Evolutionary conservation across 2,113 vertebrate species (phyloP).

Genomic region (Mirza zaza): DNA sequence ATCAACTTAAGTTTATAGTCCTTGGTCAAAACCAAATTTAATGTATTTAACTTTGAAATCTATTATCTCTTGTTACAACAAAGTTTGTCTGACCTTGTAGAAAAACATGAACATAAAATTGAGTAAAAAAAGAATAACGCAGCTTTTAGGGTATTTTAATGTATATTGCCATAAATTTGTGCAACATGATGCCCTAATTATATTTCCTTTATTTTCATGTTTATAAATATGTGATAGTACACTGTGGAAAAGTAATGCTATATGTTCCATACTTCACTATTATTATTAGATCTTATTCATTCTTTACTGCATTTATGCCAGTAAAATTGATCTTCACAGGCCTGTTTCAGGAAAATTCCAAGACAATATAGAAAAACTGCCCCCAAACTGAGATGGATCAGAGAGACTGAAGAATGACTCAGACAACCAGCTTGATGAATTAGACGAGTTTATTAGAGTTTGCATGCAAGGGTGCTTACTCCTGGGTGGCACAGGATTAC

Average conservation of each 20-base stretch:
- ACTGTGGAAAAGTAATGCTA: not conserved
- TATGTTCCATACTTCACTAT: not conserved
- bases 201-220: not conserved
- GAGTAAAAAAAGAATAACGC: not conserved
- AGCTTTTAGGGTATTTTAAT: not conserved
- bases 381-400: too few relatives aligned
- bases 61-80: not conserved
- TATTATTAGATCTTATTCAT: not conserved
- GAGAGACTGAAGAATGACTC: too few relatives aligned
- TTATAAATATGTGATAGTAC: not conserved
- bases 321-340: not conserved
- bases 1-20: not conserved
- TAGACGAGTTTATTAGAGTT: too few relatives aligned
- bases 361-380: too few relatives aligned
- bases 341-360: not conserved
- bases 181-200: not conserved
- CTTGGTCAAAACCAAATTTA: not conserved
- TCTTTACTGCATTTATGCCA: not conserved
- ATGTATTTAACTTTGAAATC: not conserved
- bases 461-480: too few relatives aligned
- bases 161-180: not conserved
- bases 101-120: not conserved
- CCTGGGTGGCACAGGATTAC: too few relatives aligned
- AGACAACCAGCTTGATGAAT: too few relatives aligned
- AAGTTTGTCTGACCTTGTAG: not conserved